Conservation (phyloP, 1,140 invertebrate species). For the Galleria mellonella region DNA sequence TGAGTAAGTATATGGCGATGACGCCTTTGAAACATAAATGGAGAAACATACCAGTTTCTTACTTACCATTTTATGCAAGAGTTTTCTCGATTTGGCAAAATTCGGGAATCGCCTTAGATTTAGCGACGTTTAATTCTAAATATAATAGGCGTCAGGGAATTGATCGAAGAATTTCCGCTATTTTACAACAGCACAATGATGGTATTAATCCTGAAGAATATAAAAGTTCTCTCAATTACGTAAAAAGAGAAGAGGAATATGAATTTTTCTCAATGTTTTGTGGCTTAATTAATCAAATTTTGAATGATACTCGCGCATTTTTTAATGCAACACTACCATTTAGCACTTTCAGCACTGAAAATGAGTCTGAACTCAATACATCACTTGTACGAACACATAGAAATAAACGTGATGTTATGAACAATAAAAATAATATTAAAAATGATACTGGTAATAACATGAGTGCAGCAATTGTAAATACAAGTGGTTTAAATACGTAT, state of each 20-base stretch:
- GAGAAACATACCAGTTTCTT: slow-evolving; percentile 35
- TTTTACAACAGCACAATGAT: slow-evolving; percentile 53
- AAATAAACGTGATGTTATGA: slow-evolving; percentile 28
- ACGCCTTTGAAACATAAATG: slow-evolving; percentile 50
- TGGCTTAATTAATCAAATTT: slow-evolving; percentile 27
- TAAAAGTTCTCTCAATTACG: slow-evolving; percentile 24
- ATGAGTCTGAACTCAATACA: slow-evolving; percentile 8
- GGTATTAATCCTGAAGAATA: slow-evolving; percentile 44
- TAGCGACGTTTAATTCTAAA: slow-evolving; percentile 35
- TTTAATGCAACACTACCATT: slow-evolving; percentile 22
- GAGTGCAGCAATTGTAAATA: background rate
- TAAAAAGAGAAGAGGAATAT: slow-evolving; percentile 38
- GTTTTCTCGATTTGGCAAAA: slow-evolving; percentile 51
- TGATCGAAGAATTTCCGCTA: slow-evolving; percentile 31
- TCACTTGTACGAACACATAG: slow-evolving; percentile 23
- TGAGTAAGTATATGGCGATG: slow-evolving; percentile 49
- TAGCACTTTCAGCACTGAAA: slow-evolving; percentile 10
- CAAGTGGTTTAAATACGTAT: background rate
- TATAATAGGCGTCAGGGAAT: slow-evolving; percentile 21
- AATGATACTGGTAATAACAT: background rate
- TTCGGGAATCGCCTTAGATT: slow-evolving; percentile 50
- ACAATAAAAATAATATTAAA: slow-evolving; percentile 4
- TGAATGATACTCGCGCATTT: slow-evolving; percentile 34
- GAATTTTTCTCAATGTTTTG: slow-evolving; percentile 37
- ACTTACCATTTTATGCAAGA: slow-evolving; percentile 49